Conservation (phyloP, 2,888 invertebrate species). For the Unio pictorum region DNA sequence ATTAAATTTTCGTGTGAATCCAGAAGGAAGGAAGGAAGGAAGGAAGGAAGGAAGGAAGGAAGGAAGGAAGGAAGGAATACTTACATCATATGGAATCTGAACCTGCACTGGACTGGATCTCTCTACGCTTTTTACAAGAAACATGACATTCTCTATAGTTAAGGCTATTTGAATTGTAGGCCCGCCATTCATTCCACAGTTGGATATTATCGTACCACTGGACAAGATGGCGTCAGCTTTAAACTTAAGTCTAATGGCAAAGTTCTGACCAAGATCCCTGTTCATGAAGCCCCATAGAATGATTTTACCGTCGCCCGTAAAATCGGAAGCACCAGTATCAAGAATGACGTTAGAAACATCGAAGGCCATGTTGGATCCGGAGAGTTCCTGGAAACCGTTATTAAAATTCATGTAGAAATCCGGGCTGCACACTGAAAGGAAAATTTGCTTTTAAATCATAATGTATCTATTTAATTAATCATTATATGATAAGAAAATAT, state of each 20-base stretch:
- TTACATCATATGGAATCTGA: too few relatives aligned
- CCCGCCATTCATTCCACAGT: constrained; percentile 13
- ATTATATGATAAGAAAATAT: not conserved
- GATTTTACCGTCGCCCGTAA: constrained; percentile 13
- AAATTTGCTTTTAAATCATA: too few relatives aligned
- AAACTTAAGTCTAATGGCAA: constrained; percentile 14
- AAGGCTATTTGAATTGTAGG: constrained; percentile 11
- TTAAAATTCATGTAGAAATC: constrained; percentile 19
- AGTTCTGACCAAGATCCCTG: constrained; percentile 16
- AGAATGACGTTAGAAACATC: constrained; percentile 6
- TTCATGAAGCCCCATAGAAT: constrained; percentile 22
- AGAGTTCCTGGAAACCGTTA: constrained; percentile 9
- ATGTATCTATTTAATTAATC: not conserved
- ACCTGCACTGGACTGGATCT: too few relatives aligned
- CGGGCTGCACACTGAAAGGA: constrained; percentile 13
- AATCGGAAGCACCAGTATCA: constrained; percentile 10
- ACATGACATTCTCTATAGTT: constrained; percentile 7
- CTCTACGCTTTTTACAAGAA: constrained; percentile 8
- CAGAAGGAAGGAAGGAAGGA: too few relatives aligned
- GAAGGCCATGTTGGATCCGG: constrained; percentile 21
- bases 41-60: too few relatives aligned
- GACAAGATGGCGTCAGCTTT: constrained; percentile 5
- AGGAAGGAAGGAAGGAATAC: too few relatives aligned
- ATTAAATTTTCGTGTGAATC: too few relatives aligned
- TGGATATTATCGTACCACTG: constrained; percentile 12